Conservation (phyloP, 1,140 invertebrate genomes). For the Wiebesia pumilae region DNA sequence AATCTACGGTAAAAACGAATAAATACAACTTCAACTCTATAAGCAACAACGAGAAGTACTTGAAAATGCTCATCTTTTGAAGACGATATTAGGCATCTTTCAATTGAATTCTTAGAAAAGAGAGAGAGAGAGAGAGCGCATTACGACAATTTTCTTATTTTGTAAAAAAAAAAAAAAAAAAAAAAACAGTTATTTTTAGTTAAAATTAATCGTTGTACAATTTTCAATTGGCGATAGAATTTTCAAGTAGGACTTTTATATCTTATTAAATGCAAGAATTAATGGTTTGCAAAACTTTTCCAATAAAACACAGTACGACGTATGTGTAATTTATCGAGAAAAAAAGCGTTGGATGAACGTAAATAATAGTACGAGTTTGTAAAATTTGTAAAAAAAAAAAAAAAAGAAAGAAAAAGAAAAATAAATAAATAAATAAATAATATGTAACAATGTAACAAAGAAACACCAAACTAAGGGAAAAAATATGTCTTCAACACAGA, state of each 20-base stretch:
- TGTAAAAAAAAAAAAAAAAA: background rate
- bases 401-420: constrained; percentile 8
- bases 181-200: background rate
- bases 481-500: background rate
- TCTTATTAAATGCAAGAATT: background rate
- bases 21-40: too few species aligned
- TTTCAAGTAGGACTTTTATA: background rate
- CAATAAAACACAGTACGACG: background rate
- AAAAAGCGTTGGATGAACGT: background rate
- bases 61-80: too few species aligned
- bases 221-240: background rate
- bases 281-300: background rate
- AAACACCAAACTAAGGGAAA: background rate
- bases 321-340: background rate
- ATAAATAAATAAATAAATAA: too few species aligned
- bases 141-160: too few species aligned
- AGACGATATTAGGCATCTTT: too few species aligned
- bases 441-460: background rate
- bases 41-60: too few species aligned
- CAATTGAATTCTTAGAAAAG: too few species aligned
- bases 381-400: background rate
- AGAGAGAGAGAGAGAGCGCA: too few species aligned
- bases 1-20: too few species aligned
- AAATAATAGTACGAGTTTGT: background rate
- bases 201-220: background rate